phyloP scores from a whole-genome alignment of 2,888 invertebrate species.

The Vanessa cardui region DNA sequence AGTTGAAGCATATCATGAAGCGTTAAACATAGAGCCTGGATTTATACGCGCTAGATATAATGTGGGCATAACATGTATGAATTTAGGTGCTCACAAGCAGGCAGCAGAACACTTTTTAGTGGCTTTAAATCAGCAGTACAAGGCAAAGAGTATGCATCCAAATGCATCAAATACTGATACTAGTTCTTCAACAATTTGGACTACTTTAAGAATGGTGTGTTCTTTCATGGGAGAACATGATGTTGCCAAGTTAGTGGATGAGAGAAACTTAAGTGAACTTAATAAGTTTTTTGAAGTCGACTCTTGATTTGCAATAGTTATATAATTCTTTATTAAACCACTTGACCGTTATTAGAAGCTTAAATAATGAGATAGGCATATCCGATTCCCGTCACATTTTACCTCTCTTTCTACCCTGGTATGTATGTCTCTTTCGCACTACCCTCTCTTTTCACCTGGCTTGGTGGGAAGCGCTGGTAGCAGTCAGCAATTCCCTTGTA shows the following conservation, averaged over 20 bases:
- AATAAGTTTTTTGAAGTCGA: conserved; percentile 80
- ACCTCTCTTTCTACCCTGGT: too few species aligned
- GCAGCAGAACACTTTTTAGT: conserved; percentile 97
- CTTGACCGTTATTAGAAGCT: too few species aligned
- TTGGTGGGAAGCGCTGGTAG: too few species aligned
- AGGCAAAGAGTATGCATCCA: conserved; percentile 67
- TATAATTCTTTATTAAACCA: background rate
- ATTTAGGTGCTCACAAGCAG: conserved; percentile 96
- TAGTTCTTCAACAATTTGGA: conserved; percentile 96
- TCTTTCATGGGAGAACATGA: conserved; percentile 90
- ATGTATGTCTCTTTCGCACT: too few species aligned
- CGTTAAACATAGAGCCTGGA: conserved; percentile 95
- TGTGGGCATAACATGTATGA: conserved; percentile 98
- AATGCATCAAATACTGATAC: conserved; percentile 74
- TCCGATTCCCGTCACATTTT: too few species aligned
- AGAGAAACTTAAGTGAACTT: conserved; percentile 83
- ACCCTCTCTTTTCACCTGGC: too few species aligned
- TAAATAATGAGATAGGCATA: too few species aligned
- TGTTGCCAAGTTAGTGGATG: conserved; percentile 84
- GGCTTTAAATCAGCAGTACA: conserved; percentile 95
- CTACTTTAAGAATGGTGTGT: conserved; percentile 93
- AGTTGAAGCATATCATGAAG: conserved; percentile 96
- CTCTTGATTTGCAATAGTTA: conserved; percentile 30
- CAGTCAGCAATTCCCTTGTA: too few species aligned
- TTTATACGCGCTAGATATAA: conserved; percentile 98